Base-by-base conservation (phyloP, 2,113 vertebrate genomes). In the Panthera leo region DNA sequence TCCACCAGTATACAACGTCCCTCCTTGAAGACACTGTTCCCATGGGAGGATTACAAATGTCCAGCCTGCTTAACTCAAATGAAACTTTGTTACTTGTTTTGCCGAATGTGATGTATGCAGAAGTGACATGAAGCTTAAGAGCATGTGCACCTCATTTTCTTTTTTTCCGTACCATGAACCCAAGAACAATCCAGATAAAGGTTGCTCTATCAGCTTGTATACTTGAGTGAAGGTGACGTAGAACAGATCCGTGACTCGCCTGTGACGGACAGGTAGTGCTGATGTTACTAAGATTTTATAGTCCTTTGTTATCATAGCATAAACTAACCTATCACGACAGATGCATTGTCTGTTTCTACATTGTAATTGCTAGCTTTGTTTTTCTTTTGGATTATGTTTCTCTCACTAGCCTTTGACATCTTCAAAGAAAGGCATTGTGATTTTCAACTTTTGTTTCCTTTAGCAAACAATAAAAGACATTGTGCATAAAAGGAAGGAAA, bases 241-340 rank as follows among this genome's bases (percentile, higher is more conserved):
- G 34, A 58, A 1, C 7, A 39, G 2, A 10, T 13, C 1, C 6
- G 7, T 3, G 39, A 5, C 73, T 51, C 18, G 0, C 10, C 39
- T 76, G 14, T 0, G 4, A 14, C 2, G 5, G 12, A 15, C 4
- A 29, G 5, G 7, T 6, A 19, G 11, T 1, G 0, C 23, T 58
- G 23, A 23, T 55, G 8, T 5, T 65, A 36, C 13, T 18, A 16
- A 68, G 16, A 36, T 29, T 18, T 39, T 34, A 11, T 21, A 7
- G 4, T 14, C 7, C 8, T 58, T 39, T 63, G 5, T 85, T 27
- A 42, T 2, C 73, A 82, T 8, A 39, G 1, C 29, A 85, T 58
- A 27, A 79, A 18, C 45, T 48, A 55, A 55, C 3, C 27, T 68
- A 5, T 48, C 16, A 6, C 27, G 71, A 70, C 23, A 27, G 39